phyloP scores from a whole-genome alignment of 2,797 vertebrate species.

The Darevskia mixta region DNA sequence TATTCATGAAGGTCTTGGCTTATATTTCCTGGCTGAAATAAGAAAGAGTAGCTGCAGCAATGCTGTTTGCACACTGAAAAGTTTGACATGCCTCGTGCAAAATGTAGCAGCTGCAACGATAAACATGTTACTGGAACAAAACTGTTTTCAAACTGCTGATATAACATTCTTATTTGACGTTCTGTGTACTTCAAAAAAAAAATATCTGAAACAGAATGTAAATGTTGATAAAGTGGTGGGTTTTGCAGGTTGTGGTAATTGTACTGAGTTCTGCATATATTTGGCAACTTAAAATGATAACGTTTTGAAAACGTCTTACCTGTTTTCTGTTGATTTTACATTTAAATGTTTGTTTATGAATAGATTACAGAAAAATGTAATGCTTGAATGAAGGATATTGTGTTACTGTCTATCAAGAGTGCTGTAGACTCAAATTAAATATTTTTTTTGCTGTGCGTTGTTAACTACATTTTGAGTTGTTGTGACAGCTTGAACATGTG shows the following conservation, averaged over 20 bases:
- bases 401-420: background rate
- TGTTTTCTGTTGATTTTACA: conserved; percentile 19
- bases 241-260: conserved; percentile 19
- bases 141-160: conserved; percentile 27
- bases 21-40: conserved; percentile 61
- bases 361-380: background rate
- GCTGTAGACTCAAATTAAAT: background rate
- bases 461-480: conserved; percentile 19
- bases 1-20: conserved; percentile 72
- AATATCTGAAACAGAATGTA: conserved; percentile 51
- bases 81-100: conserved; percentile 49
- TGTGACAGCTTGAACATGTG: conserved; percentile 27
- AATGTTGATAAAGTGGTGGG: conserved; percentile 44
- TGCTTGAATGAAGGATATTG: conserved; percentile 10
- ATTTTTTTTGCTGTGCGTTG: conserved; percentile 17
- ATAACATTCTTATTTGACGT: conserved; percentile 46
- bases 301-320: background rate
- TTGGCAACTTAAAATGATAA: background rate
- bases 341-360: conserved; percentile 48
- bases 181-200: conserved; percentile 52
- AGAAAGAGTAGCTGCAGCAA: conserved; percentile 26
- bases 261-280: conserved; percentile 39
- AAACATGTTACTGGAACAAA: conserved; percentile 45
- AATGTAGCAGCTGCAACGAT: conserved; percentile 30
- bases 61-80: conserved; percentile 23